Conservation (phyloP, 2,888 invertebrate genomes). For the Notocelia uddmanniana region DNA sequence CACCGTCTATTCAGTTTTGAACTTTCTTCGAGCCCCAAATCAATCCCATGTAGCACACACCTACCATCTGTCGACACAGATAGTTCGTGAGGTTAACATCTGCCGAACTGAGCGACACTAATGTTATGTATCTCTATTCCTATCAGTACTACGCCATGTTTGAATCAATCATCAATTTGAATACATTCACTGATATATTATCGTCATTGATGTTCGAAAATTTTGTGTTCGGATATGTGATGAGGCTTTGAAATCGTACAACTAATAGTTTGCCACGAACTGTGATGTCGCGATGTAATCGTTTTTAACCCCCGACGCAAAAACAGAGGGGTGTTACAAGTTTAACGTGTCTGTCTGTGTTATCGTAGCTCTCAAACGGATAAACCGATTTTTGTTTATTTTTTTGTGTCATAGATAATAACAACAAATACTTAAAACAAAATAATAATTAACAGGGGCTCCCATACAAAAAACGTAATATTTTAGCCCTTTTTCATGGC, state of each 20-base stretch:
- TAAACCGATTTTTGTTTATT: too few relatives aligned
- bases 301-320: too few relatives aligned
- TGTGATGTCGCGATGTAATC: too few relatives aligned
- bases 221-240: slow-evolving; percentile 52
- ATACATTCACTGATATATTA: slow-evolving; percentile 74
- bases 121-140: slow-evolving; percentile 84
- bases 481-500: too few relatives aligned
- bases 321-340: too few relatives aligned
- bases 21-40: slow-evolving; percentile 21
- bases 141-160: slow-evolving; percentile 76
- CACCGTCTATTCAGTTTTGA: neutral
- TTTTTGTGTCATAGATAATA: too few relatives aligned
- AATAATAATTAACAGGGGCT: too few relatives aligned
- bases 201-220: slow-evolving; percentile 60
- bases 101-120: slow-evolving; percentile 71
- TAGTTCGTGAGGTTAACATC: slow-evolving; percentile 73
- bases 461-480: too few relatives aligned
- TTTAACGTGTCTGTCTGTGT: too few relatives aligned
- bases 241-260: neutral
- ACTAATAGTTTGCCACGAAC: too few relatives aligned
- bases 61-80: slow-evolving; percentile 69
- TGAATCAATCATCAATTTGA: slow-evolving; percentile 85
- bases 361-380: too few relatives aligned
- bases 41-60: slow-evolving; percentile 45
- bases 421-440: too few relatives aligned